Evolutionary conservation across 2,113 vertebrate species (phyloP).

Genomic region (Dendropsophus ebraccatus): DNA sequence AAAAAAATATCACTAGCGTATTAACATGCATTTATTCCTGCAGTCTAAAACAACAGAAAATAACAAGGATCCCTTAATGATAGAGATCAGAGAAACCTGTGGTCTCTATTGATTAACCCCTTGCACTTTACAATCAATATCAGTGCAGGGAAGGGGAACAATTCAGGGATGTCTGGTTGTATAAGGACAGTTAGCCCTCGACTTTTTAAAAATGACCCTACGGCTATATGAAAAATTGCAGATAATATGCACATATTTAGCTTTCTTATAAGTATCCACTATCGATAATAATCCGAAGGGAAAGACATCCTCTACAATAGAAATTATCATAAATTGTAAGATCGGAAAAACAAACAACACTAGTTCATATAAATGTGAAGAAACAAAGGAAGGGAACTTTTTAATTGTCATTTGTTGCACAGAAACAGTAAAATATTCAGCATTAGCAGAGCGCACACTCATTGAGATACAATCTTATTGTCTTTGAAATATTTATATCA

Average conservation of each 20-base stretch:
- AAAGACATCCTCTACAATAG: not conserved
- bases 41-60: too few relatives aligned
- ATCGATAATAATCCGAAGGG: too few relatives aligned
- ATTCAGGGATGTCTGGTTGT: not conserved
- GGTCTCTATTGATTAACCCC: not conserved
- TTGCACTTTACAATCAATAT: not conserved
- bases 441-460: not conserved
- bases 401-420: not conserved
- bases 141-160: not conserved
- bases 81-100: not conserved
- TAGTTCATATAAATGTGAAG: not conserved
- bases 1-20: too few relatives aligned
- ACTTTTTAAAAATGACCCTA: not conserved
- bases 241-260: not conserved
- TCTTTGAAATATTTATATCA: conserved; percentile 35
- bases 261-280: too few relatives aligned
- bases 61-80: not conserved
- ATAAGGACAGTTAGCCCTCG: not conserved
- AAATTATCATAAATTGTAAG: not conserved
- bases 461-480: conserved; percentile 29
- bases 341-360: not conserved
- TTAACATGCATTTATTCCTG: too few relatives aligned
- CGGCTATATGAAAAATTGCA: not conserved
- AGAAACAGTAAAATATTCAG: conserved; percentile 13
- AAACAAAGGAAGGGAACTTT: not conserved